These are phyloP conservation scores for Acronicta psi DNA, from an alignment of 2,888 invertebrate genomes.

Conservation along the genomic window DNA sequence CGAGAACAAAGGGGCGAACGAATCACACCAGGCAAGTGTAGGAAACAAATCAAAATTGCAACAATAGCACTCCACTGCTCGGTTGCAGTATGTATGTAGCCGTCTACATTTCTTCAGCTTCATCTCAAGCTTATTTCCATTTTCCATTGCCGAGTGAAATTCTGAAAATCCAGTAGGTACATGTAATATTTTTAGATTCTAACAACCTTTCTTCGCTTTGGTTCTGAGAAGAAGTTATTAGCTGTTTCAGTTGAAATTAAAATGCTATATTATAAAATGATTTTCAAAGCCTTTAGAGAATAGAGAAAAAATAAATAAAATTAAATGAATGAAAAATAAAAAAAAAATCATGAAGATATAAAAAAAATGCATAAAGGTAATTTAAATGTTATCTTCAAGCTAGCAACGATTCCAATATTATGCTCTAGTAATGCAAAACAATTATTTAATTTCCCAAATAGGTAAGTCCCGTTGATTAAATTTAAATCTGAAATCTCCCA, in stretches of 20 bases:
- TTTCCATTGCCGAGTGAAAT: conserved; percentile 12
- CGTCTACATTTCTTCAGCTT: conserved; percentile 16
- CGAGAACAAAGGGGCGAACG: conserved; percentile 53
- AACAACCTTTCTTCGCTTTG: neutral
- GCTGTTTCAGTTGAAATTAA: too few relatives aligned
- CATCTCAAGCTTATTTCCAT: conserved; percentile 17
- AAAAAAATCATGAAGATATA: too few relatives aligned
- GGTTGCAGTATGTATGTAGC: conserved; percentile 30
- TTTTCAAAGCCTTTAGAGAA: too few relatives aligned
- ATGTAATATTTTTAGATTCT: conserved; percentile 8
- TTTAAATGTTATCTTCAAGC: too few relatives aligned
- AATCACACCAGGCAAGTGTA: conserved; percentile 24
- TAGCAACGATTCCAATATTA: too few relatives aligned
- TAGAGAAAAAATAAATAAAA: too few relatives aligned
- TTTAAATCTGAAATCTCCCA: conserved; percentile 1
- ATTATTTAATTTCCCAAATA: too few relatives aligned
- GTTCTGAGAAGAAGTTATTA: conserved; percentile 1
- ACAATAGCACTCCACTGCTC: conserved; percentile 30
- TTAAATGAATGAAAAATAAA: too few relatives aligned
- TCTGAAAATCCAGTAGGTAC: conserved; percentile 5
- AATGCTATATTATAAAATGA: too few relatives aligned
- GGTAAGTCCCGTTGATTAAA: conserved; percentile 16
- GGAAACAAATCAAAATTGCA: conserved; percentile 55
- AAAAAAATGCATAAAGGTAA: too few relatives aligned
- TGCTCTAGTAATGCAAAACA: too few relatives aligned